A percentile compares a stretch with the other conserved stretches of the same genome.
Evolutionary conservation across 1,140 invertebrate genomes (phyloP).

Genomic region (Alviniconcha marisindica): DNA sequence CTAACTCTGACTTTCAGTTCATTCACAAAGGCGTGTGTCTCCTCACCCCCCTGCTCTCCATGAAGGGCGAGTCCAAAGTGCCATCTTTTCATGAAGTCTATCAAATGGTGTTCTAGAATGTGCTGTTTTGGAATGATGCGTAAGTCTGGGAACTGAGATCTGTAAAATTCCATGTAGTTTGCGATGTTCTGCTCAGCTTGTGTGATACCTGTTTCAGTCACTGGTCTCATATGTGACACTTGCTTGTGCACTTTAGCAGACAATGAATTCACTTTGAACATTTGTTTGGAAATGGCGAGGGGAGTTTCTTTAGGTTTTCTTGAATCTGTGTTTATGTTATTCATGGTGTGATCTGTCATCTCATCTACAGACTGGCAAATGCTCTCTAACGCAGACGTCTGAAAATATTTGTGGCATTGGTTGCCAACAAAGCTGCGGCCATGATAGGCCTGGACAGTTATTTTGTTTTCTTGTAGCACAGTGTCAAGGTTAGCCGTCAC

Average conservation of each 20-base stretch:
- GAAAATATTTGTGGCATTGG: constrained; percentile 35
- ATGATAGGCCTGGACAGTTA: constrained; percentile 35
- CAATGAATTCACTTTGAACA: not conserved
- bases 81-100: not conserved
- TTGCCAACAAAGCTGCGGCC: constrained; percentile 28
- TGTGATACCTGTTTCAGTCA: not conserved
- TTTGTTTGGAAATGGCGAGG: not conserved
- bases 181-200: not conserved
- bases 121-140: constrained; percentile 3
- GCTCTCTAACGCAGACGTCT: not conserved
- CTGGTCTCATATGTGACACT: not conserved
- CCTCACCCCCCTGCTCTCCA: too few relatives aligned
- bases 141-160: not conserved
- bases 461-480: constrained; percentile 14
- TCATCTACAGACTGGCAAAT: not conserved
- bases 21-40: too few relatives aligned
- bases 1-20: too few relatives aligned
- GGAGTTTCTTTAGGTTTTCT: not conserved
- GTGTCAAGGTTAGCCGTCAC: constrained; percentile 1
- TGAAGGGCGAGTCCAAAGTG: not conserved
- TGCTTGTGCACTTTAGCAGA: not conserved
- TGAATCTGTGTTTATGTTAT: not conserved
- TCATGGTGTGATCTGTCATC: not conserved
- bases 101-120: constrained; percentile 1
- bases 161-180: not conserved